phyloP scores from a whole-genome alignment of 2,888 invertebrate genomes.

The Meteorus colon region DNA sequence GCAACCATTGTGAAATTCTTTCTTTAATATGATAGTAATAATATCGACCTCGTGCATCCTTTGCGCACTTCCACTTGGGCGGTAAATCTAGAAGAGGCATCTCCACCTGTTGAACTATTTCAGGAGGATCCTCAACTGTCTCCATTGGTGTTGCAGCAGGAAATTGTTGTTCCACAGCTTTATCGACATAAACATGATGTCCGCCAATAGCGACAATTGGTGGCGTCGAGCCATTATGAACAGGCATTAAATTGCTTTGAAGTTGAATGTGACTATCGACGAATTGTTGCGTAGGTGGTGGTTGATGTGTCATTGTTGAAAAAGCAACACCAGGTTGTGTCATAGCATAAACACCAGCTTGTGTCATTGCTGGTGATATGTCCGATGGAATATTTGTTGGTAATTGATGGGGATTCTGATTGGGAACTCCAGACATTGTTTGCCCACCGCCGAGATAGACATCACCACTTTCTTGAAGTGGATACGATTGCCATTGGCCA shows the following conservation, averaged over 20 bases:
- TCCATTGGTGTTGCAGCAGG: slow-evolving; percentile 49
- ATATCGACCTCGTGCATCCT: slow-evolving; percentile 86
- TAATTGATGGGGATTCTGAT: slow-evolving; percentile 55
- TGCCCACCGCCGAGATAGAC: slow-evolving; percentile 31
- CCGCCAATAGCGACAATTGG: slow-evolving; percentile 54
- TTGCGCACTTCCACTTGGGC: slow-evolving; percentile 90
- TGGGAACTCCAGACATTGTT: slow-evolving; percentile 29
- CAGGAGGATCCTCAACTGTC: slow-evolving; percentile 47
- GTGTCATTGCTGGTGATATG: slow-evolving; percentile 54
- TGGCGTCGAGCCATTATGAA: slow-evolving; percentile 59
- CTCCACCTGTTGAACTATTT: slow-evolving; percentile 52
- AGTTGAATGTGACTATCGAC: slow-evolving; percentile 19
- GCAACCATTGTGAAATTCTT: slow-evolving; percentile 86
- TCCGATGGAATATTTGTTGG: slow-evolving; percentile 57
- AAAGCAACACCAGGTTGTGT: slow-evolving; percentile 56
- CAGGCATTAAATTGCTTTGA: slow-evolving; percentile 55
- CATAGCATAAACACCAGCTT: slow-evolving; percentile 57
- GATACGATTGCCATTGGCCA: slow-evolving; percentile 75
- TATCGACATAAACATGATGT: slow-evolving; percentile 53
- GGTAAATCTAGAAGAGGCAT: slow-evolving; percentile 80
- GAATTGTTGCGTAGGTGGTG: slow-evolving; percentile 6
- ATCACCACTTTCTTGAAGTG: slow-evolving; percentile 64
- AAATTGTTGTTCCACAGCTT: slow-evolving; percentile 53
- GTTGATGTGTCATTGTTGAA: slow-evolving; percentile 49
- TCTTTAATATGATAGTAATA: slow-evolving; percentile 94